phyloP scores from a whole-genome alignment of 2,797 vertebrate species.

The Phaenicophaeus curvirostris region DNA sequence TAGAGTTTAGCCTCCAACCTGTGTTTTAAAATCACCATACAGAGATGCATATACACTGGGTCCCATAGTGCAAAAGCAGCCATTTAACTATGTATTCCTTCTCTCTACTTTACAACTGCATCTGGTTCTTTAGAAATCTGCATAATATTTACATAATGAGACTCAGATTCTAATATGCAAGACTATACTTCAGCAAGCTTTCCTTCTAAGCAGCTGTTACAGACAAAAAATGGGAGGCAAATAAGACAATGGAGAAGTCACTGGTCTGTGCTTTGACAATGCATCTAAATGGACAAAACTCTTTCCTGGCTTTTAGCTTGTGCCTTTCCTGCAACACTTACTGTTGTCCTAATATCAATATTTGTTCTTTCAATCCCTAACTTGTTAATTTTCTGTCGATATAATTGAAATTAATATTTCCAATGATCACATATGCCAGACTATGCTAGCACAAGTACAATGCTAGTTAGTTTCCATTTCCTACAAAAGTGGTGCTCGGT shows the following conservation, averaged over 20 bases:
- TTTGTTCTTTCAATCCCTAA: not conserved
- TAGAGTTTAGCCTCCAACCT: not conserved
- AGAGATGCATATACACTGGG: not conserved
- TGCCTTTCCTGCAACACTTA: not conserved
- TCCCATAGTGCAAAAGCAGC: not conserved
- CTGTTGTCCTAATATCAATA: not conserved
- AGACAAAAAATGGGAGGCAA: not conserved
- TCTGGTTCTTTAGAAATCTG: slow-evolving; percentile 22
- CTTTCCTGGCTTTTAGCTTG: not conserved
- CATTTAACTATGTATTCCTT: not conserved
- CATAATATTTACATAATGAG: slow-evolving; percentile 32
- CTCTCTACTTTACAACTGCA: not conserved
- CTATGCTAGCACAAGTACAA: not conserved
- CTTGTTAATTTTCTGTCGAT: not conserved
- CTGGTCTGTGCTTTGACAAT: not conserved
- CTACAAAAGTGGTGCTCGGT: not conserved
- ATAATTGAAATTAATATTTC: not conserved
- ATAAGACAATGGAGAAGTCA: not conserved
- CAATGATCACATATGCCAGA: not conserved
- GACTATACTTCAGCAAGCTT: not conserved
- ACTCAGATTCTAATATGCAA: not conserved
- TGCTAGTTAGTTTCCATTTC: not conserved
- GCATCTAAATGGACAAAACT: not conserved
- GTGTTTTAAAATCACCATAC: not conserved
- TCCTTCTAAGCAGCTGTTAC: not conserved